Evolutionary conservation across 1,140 invertebrate species (phyloP), one percentile per base, ranked within the genome.

Genomic region (Vollenhovia emeryi): DNA sequence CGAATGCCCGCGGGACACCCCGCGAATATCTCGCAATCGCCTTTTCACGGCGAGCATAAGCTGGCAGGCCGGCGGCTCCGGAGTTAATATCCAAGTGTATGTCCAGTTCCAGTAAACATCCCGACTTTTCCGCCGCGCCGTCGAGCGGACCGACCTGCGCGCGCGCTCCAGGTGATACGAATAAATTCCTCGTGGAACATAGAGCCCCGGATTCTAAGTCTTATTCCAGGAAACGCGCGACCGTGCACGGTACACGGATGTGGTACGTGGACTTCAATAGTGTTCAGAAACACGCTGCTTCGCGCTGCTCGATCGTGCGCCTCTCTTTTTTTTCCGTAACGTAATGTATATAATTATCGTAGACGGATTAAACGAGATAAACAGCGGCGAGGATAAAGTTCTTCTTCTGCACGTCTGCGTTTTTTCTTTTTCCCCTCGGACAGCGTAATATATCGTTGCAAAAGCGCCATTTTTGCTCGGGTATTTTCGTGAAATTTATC

Each of bases 41-140:
- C 74, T 87, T 87, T 62, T 62, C 74, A 59, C 79, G 62, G 36
- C 60, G 86, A 87, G 74, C 69, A 24, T 50, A 15, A n/a, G 24
- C 11, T 52, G 24, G 27, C 59, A 52, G 43, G 11, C n/a, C 62
- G 57, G 18, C 68, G n/a, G 5, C 18, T 57, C 18, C 27, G 13
- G 5, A 33, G 52, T 55, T n/a, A 30, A 30, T 75, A 88, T 89
- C 75, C 71, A 86, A n/a, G 84, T 76, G 62, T 69, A 75, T 40
- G 60, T 86, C 75, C 62, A 82, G 83, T 88, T 89, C 69, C 45
- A 79, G 84, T 76, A 64, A 89, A 82, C 57, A 88, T 85, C 68
- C 24, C 24, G 69, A 87, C 43, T 86, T 84, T 57, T 82, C 76
- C 40, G 62, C 50, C 69, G 69, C 40, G 60, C 48, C 69, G 69